Base-by-base conservation (phyloP, 1,140 invertebrate genomes). In the Spodoptera litura region DNA sequence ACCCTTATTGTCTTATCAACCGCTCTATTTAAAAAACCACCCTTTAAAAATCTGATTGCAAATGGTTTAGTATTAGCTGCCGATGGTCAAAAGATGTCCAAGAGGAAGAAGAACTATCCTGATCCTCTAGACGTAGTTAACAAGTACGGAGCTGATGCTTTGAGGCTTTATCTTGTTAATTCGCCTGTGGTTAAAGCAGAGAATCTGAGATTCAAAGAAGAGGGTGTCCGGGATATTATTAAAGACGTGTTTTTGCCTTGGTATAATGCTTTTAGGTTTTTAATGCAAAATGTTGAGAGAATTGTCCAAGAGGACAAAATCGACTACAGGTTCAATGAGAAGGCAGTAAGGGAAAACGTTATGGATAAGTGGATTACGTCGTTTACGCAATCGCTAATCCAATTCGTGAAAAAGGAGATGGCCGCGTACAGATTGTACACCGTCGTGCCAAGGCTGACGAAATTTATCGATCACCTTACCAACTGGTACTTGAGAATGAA, bases 401-500 rank as follows among this genome's bases (percentile, higher is more conserved):
- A 96, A 70, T 99, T 98, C 96, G 96, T 99, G 6, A 96, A 97
- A 61, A 95, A 96, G 78, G 99, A 99, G 95, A 99, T 99, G 99
- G 96, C 96, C 88, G 97, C 97, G 3, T 99, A 99, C 90, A 96
- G 97, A 66, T 93, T 99, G 27, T 99, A 99, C 90, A 99, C 98
- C 0, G 99, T 99, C 11, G 97, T 99, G 31, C 99, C 99, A 3
- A 95, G 97, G 61, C 94, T 99, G 12, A 97, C 99, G 0, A 99
- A 99, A 90, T 99, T 99, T 92, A 98, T 99, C 82, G 99, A 99
- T 88, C 98, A 99, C 89, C 95, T 99, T 3, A 99, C 99, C 5
- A 99, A 99, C 91, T 99, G 99, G 98, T 99, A 99, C 91, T 98
- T 99, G 9, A 96, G 99, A 76, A 98, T 99, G 96, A 99, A 99